Conservation (phyloP, 2,113 vertebrate species). For the Columba janthina region DNA sequence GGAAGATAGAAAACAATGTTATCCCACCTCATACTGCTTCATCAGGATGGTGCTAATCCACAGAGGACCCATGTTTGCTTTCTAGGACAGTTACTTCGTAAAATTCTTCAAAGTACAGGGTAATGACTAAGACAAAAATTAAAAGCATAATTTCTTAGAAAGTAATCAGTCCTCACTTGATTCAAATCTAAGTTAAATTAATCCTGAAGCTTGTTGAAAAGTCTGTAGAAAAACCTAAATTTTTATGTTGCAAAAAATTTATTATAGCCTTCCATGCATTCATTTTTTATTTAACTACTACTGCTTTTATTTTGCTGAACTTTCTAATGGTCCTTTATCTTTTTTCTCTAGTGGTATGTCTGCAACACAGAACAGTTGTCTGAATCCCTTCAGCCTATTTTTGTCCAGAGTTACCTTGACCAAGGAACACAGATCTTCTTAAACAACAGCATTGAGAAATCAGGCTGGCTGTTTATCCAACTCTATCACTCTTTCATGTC, state of each 20-base stretch:
- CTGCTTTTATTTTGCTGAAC: neutral
- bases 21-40: neutral
- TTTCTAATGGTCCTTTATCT: conserved; percentile 17
- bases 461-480: conserved; percentile 95
- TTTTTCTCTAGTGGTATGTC: conserved; percentile 86
- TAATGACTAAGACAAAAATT: neutral
- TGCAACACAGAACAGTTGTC: conserved; percentile 88
- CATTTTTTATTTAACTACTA: neutral
- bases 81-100: neutral
- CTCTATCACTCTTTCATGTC: conserved; percentile 95
- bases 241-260: neutral
- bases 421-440: conserved; percentile 89
- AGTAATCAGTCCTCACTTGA: neutral
- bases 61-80: neutral
- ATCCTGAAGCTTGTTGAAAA: neutral
- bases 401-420: conserved; percentile 93
- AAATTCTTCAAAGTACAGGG: neutral
- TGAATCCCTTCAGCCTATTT: conserved; percentile 83
- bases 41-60: neutral
- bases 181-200: neutral
- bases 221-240: neutral
- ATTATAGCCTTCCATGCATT: neutral
- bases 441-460: conserved; percentile 92
- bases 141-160: neutral
- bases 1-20: neutral